Percentiles rank a stretch among this genome's conserved stretches.
Evolutionary conservation across 1,140 invertebrate species (phyloP).

Genomic region (Tenebrio molitor): DNA sequence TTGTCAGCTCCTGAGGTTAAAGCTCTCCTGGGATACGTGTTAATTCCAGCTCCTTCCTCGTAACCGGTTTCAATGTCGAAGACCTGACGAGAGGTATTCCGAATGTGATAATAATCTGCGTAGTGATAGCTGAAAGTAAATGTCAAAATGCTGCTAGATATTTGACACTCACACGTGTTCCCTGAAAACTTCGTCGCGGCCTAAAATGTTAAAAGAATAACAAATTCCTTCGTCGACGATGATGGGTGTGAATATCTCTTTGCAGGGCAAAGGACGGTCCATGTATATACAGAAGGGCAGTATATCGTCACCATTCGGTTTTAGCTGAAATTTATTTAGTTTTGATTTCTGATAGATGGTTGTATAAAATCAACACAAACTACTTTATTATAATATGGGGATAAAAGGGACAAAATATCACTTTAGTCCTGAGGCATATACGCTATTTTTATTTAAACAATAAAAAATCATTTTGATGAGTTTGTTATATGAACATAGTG

Average conservation of each 20-base stretch:
- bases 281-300: no score
- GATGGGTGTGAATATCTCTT: slow-evolving; percentile 12
- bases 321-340: no score
- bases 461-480: no score
- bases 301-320: no score
- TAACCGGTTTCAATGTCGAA: slow-evolving; percentile 66
- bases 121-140: slow-evolving; percentile 3
- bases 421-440: no score
- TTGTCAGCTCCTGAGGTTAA: slow-evolving; percentile 66
- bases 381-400: no score
- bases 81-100: background rate
- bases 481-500: no score
- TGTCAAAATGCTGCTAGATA: background rate
- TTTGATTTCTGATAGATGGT: no score
- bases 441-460: no score
- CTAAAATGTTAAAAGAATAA: slow-evolving; percentile 27
- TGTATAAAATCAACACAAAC: no score
- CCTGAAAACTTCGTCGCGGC: background rate
- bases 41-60: slow-evolving; percentile 60
- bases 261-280: no score
- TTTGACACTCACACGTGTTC: slow-evolving; percentile 14
- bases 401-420: no score
- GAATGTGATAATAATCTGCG: slow-evolving; percentile 13
- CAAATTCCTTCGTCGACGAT: slow-evolving; percentile 28
- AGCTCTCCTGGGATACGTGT: slow-evolving; percentile 68